Percentiles rank a stretch among this genome's conserved stretches.
Evolutionary conservation across 2,113 vertebrate species (phyloP).

Genomic region (Salvator merianae): DNA sequence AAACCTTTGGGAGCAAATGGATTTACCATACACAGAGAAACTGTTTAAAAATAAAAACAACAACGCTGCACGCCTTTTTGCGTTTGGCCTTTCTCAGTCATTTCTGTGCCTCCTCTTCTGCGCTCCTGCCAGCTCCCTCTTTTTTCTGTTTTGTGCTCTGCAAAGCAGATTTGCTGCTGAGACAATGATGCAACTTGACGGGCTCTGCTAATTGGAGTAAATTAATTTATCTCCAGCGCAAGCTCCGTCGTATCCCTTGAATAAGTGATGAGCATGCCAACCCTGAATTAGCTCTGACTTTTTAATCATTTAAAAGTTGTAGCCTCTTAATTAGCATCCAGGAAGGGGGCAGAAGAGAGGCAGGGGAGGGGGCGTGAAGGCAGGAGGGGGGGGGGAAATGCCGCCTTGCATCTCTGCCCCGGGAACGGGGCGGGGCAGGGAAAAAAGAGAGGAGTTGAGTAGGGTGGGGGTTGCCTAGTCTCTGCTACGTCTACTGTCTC

Average conservation of each 20-base stretch:
- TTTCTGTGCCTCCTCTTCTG: neutral
- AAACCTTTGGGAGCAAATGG: no score
- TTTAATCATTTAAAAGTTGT: constrained; percentile 83
- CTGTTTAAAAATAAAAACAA: no score
- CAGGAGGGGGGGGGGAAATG: neutral
- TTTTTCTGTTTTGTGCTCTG: neutral
- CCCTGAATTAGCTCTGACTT: constrained; percentile 73
- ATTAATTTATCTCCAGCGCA: constrained; percentile 78
- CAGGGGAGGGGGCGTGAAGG: constrained; percentile 52
- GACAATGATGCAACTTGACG: constrained; percentile 78
- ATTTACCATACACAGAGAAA: no score
- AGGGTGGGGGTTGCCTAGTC: constrained; percentile 64
- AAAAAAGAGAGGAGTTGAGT: neutral
- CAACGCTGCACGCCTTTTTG: no score
- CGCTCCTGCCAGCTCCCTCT: neutral
- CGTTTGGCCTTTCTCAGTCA: neutral
- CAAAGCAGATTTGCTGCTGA: constrained; percentile 24
- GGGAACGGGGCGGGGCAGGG: neutral
- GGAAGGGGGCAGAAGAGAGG: constrained; percentile 73
- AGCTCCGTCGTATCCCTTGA: constrained; percentile 73
- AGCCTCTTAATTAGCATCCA: constrained; percentile 82
- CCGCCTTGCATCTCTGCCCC: neutral
- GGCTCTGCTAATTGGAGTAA: constrained; percentile 80
- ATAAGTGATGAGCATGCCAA: constrained; percentile 80
- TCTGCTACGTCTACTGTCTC: constrained; percentile 31